Percentiles rank a stretch among this genome's conserved stretches.
Conservation (phyloP, 1,140 invertebrate species). For the Drosophila watanabei region DNA sequence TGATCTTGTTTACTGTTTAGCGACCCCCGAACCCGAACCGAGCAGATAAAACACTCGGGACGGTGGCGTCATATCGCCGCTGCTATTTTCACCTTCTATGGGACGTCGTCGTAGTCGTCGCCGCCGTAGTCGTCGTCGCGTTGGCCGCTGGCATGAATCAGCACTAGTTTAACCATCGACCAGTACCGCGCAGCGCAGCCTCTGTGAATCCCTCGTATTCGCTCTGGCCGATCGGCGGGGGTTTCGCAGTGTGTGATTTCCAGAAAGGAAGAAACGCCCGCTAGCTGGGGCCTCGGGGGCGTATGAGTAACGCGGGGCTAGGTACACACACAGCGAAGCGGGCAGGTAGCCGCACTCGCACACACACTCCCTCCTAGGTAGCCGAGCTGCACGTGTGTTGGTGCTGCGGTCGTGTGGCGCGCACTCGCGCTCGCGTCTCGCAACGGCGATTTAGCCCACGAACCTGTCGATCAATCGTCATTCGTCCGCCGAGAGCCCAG, state of each 20-base stretch:
- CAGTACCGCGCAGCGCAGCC: conserved; percentile 21
- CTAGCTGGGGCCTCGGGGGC: conserved; percentile 40
- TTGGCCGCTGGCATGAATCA: conserved; percentile 77
- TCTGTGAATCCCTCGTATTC: conserved; percentile 66
- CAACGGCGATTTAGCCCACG: conserved; percentile 81
- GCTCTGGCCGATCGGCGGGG: conserved; percentile 47
- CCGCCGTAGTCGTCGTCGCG: conserved; percentile 60
- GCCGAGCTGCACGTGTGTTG: background rate
- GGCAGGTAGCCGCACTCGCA: conserved; percentile 16
- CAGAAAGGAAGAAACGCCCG: conserved; percentile 76
- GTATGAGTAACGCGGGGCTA: conserved; percentile 68
- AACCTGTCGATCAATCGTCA: conserved; percentile 85
- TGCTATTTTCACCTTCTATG: conserved; percentile 83
- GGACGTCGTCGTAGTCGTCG: conserved; percentile 61
- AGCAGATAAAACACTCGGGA: conserved; percentile 51
- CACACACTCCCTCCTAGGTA: conserved; percentile 15
- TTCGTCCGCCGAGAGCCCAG: conserved; percentile 80
- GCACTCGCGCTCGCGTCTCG: conserved; percentile 68
- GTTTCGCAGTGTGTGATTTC: conserved; percentile 69
- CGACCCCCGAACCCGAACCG: conserved; percentile 60
- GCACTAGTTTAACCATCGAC: conserved; percentile 29
- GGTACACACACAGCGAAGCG: conserved; percentile 12
- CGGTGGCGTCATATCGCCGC: conserved; percentile 75
- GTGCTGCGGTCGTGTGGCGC: conserved; percentile 79
- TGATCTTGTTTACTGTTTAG: conserved; percentile 84